A percentile compares a stretch with the other conserved stretches of the same genome.
These are phyloP conservation scores for Uropetala carovei DNA, from an alignment of 2,888 invertebrate genomes.

Conservation along the genomic window DNA sequence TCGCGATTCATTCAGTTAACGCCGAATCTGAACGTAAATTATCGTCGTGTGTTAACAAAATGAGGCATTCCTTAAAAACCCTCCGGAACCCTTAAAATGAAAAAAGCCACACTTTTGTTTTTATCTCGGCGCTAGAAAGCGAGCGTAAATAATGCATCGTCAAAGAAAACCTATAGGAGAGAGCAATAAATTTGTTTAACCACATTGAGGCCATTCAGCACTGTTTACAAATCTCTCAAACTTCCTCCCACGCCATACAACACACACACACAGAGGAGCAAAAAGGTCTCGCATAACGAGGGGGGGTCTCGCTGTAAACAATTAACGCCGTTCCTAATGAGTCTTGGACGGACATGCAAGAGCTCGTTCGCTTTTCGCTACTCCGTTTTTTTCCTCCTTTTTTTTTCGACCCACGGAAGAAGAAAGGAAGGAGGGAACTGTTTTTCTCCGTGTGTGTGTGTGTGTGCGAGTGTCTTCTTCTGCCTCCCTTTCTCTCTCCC, in stretches of 20 bases:
- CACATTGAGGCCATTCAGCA: conserved; percentile 5
- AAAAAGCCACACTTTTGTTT: background rate
- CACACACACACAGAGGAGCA: background rate
- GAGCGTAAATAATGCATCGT: background rate
- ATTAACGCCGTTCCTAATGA: conserved; percentile 45
- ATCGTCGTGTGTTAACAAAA: too few species aligned
- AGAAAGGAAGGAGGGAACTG: background rate
- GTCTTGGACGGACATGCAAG: conserved; percentile 50
- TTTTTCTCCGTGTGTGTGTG: background rate
- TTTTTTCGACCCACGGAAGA: background rate
- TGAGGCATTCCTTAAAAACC: background rate
- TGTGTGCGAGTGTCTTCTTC: background rate
- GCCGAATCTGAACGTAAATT: too few species aligned
- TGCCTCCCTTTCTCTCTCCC: background rate
- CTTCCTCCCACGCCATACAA: background rate
- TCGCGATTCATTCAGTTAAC: too few species aligned
- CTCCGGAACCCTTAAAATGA: background rate
- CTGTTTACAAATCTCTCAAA: conserved; percentile 38
- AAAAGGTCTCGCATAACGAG: conserved; percentile 26
- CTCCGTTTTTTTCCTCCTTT: background rate
- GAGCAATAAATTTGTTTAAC: conserved; percentile 24
- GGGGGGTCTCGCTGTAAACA: conserved; percentile 17
- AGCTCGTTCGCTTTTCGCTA: conserved; percentile 32
- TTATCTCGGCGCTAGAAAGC: background rate
- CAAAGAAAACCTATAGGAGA: conserved; percentile 9